phyloP scores from a whole-genome alignment of 2,888 invertebrate genomes.

The Leucania comma region DNA sequence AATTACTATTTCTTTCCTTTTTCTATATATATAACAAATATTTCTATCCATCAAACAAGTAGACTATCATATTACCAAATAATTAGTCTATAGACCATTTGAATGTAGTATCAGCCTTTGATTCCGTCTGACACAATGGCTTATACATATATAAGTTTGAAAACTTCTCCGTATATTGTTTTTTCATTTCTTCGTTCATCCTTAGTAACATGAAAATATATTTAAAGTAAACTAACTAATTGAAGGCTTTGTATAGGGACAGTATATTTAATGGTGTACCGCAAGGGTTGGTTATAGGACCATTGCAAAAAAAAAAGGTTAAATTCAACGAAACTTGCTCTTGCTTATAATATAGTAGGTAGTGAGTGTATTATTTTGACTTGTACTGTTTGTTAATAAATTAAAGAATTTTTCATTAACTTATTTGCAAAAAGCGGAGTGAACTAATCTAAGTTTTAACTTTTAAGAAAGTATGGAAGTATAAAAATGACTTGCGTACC shows the following conservation, averaged over 20 bases:
- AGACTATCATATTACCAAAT: background rate
- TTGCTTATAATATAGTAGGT: background rate
- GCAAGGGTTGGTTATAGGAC: constrained; percentile 11
- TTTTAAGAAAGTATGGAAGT: background rate
- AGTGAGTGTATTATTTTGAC: background rate
- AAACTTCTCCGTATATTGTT: background rate
- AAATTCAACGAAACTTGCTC: background rate
- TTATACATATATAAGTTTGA: background rate
- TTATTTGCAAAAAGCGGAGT: background rate
- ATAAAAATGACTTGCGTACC: background rate
- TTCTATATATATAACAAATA: background rate
- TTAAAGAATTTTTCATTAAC: background rate
- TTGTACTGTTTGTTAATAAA: background rate
- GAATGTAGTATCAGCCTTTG: constrained; percentile 9
- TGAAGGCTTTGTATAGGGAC: background rate
- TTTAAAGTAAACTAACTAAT: rapidly evolving
- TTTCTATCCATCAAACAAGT: background rate
- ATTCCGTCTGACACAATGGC: background rate
- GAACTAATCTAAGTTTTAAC: background rate
- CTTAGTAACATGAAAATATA: background rate
- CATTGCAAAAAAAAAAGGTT: background rate
- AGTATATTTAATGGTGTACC: constrained; percentile 2
- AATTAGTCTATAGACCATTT: background rate
- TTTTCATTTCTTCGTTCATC: background rate
- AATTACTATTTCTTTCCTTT: no score